Evolutionary conservation across 2,797 vertebrate species (phyloP).

Genomic region (Orientallactaga sibirica): DNA sequence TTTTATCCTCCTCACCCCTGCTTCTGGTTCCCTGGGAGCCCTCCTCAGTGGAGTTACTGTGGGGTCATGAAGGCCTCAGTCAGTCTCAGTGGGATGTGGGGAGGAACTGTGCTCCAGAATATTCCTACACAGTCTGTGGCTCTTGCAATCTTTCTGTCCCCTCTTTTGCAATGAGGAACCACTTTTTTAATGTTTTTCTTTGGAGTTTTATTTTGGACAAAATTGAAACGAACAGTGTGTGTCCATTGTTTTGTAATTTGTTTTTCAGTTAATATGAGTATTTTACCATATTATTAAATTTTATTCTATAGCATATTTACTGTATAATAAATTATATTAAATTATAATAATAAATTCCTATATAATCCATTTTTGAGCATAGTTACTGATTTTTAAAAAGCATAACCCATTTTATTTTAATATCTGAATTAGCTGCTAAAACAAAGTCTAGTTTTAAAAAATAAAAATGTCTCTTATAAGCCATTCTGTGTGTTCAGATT

Average conservation of each 20-base stretch:
- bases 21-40: no score
- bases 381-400: constrained; percentile 18
- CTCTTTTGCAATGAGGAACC: no score
- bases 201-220: constrained; percentile 12
- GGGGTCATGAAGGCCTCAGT: no score
- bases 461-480: neutral
- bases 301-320: neutral
- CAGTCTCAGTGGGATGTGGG: no score
- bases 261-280: constrained; percentile 57
- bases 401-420: constrained; percentile 37
- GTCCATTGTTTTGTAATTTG: constrained; percentile 31
- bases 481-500: constrained; percentile 49
- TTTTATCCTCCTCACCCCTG: no score
- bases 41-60: no score
- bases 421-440: constrained; percentile 34
- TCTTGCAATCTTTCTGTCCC: no score
- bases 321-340: no score
- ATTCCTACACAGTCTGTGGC: no score
- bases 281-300: constrained; percentile 53
- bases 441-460: constrained; percentile 13
- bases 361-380: neutral
- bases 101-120: no score
- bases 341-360: neutral
- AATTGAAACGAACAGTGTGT: constrained; percentile 1
- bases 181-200: constrained; percentile 55